Evolutionary conservation across 2,113 vertebrate genomes (phyloP).

Genomic region (Mustela nigripes): DNA sequence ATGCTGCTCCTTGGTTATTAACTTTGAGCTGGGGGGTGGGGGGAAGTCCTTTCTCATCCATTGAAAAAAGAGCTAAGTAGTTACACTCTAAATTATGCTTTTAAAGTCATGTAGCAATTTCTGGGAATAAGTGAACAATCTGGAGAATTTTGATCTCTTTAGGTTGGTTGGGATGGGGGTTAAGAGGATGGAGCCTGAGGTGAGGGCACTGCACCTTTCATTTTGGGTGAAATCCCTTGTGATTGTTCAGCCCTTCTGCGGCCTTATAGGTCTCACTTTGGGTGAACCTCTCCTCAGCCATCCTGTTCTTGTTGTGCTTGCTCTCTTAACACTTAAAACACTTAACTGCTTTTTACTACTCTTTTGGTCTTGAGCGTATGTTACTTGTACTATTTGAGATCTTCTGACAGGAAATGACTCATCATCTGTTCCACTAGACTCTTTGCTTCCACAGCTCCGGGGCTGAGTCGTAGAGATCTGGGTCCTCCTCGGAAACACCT

Average conservation of each 20-base stretch:
- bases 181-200: not conserved
- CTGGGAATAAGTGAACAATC: not conserved
- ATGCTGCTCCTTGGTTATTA: not conserved
- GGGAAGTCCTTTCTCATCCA: not conserved
- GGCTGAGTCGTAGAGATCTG: not conserved
- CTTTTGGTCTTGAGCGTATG: not conserved
- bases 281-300: not conserved
- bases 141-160: slow-evolving; percentile 7
- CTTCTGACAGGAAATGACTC: slow-evolving; percentile 66
- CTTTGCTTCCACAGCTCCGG: not conserved
- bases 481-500: not conserved
- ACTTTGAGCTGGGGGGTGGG: not conserved
- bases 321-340: not conserved
- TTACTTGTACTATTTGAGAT: slow-evolving; percentile 19
- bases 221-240: not conserved
- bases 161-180: not conserved
- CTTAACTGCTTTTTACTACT: not conserved
- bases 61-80: not conserved
- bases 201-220: not conserved
- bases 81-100: not conserved
- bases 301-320: not conserved
- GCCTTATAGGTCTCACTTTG: not conserved
- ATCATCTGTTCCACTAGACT: not conserved
- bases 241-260: not conserved
- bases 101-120: not conserved